Conservation (phyloP, 2,113 vertebrate genomes). For the Machaerirhynchus nigripectus region DNA sequence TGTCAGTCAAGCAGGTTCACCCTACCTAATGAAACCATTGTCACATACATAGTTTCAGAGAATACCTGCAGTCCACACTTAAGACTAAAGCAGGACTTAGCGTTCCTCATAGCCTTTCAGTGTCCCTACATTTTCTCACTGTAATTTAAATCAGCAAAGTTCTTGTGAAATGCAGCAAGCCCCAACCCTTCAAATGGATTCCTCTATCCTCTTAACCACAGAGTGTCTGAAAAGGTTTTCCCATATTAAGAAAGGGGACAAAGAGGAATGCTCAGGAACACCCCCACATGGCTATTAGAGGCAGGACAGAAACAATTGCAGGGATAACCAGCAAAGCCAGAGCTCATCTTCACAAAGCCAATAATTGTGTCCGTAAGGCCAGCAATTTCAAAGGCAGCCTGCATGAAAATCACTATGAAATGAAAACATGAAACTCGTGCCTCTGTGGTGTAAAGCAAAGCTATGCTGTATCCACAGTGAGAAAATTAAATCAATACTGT, state of each 20-base stretch:
- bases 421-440: not conserved
- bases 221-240: not conserved
- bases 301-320: not conserved
- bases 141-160: not conserved
- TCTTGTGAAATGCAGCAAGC: not conserved
- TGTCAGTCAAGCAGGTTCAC: not conserved
- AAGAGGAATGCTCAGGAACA: not conserved
- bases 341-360: not conserved
- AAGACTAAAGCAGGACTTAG: not conserved
- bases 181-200: not conserved
- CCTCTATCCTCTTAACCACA: not conserved
- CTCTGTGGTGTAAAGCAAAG: not conserved
- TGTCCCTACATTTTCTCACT: not conserved
- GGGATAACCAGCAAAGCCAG: not conserved
- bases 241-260: not conserved
- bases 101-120: not conserved
- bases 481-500: constrained; percentile 7
- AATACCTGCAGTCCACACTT: not conserved
- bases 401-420: not conserved
- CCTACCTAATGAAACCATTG: not conserved
- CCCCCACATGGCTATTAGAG: not conserved
- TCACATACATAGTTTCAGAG: not conserved
- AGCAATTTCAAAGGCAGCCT: not conserved
- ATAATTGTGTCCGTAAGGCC: not conserved
- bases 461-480: not conserved